These are phyloP conservation scores for Coregonus suidteri DNA, from an alignment of 2,797 vertebrate genomes.

Conservation along the genomic window DNA sequence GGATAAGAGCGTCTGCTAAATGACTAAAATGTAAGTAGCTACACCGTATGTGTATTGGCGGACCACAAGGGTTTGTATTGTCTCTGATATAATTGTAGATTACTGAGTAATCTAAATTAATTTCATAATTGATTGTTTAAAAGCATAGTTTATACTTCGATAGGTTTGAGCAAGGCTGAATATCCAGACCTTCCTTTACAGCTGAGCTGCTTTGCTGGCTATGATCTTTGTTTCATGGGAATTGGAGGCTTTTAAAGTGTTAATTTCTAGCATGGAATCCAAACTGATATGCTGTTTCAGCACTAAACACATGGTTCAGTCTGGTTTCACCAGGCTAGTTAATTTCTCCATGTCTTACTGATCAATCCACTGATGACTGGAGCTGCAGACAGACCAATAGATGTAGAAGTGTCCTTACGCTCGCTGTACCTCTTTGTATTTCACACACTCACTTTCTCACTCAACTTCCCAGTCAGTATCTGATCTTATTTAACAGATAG, in stretches of 20 bases:
- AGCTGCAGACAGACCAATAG: constrained; percentile 68
- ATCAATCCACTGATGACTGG: constrained; percentile 45
- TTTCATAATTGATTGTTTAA: constrained; percentile 34
- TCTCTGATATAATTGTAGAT: constrained; percentile 4
- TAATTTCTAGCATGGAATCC: not conserved
- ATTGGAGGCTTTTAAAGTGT: constrained; percentile 30
- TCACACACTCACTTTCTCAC: constrained; percentile 31
- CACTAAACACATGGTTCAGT: not conserved
- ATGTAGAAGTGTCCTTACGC: constrained; percentile 81
- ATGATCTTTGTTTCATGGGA: constrained; percentile 31
- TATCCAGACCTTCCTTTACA: constrained; percentile 5
- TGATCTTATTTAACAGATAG: constrained; percentile 22
- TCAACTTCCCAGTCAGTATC: constrained; percentile 17
- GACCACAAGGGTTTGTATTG: constrained; percentile 2
- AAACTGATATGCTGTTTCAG: not conserved
- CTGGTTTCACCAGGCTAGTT: not conserved
- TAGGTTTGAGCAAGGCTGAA: constrained; percentile 45
- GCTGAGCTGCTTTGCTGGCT: constrained; percentile 27
- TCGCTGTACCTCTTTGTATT: constrained; percentile 64
- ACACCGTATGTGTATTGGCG: not conserved
- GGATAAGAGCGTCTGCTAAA: too few species aligned
- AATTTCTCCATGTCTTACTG: constrained; percentile 33
- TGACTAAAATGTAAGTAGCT: not conserved
- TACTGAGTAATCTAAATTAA: not conserved
- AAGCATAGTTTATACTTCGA: constrained; percentile 30